Evolutionary conservation across 2,797 vertebrate species (phyloP).

Genomic region (Paratrypauchen microcephalus): DNA sequence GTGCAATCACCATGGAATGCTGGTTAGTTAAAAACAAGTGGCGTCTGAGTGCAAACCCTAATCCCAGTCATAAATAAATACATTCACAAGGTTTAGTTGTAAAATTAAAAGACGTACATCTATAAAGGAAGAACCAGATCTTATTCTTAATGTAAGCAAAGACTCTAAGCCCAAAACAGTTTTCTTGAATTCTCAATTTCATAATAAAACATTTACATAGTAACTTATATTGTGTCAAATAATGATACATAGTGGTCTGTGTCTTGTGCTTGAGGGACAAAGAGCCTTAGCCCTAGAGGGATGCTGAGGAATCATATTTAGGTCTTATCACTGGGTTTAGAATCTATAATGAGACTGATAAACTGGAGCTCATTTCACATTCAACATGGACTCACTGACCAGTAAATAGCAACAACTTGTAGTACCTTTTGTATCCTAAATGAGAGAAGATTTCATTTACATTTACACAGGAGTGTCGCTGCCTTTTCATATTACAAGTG

Average conservation of each 20-base stretch:
- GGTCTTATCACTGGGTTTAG: slow-evolving; percentile 39
- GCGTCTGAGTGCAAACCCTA: too few relatives aligned
- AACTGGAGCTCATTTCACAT: slow-evolving; percentile 33
- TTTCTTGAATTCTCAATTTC: not conserved
- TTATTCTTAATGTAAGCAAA: not conserved
- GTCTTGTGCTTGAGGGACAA: slow-evolving; percentile 55
- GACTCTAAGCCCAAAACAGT: not conserved
- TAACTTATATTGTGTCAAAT: slow-evolving; percentile 1
- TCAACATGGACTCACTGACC: slow-evolving; percentile 3
- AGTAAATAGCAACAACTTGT: not conserved
- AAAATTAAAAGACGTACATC: not conserved
- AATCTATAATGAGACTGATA: slow-evolving; percentile 29
- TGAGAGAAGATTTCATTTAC: not conserved
- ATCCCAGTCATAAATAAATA: not conserved
- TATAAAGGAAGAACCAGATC: not conserved
- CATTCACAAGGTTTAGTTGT: not conserved
- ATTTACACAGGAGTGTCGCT: not conserved
- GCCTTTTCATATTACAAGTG: not conserved
- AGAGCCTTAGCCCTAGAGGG: slow-evolving; percentile 35
- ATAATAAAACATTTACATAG: not conserved
- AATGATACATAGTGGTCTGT: slow-evolving; percentile 23
- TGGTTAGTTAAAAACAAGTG: too few relatives aligned
- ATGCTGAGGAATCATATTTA: slow-evolving; percentile 62
- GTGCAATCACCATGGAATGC: too few relatives aligned
- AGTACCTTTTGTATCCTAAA: not conserved